Percentiles rank a stretch among this genome's conserved stretches.
Evolutionary conservation across 2,888 invertebrate species (phyloP).

Genomic region (Amiota minor): DNA sequence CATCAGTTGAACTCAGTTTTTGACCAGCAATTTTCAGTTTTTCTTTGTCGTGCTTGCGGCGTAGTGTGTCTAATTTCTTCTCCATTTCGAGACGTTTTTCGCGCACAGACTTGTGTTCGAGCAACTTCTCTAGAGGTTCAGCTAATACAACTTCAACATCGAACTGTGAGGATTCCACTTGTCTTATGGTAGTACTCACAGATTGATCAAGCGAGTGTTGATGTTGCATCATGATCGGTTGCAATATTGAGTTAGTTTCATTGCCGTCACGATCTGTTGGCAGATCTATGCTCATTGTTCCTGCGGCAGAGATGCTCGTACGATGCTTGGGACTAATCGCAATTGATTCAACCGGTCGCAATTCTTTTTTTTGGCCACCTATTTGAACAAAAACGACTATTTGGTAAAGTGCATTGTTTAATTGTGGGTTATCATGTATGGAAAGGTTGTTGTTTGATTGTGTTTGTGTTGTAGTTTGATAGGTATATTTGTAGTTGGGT

Average conservation of each 20-base stretch:
- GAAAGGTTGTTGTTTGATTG: conserved; percentile 19
- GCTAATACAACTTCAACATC: conserved; percentile 77
- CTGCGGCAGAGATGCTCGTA: conserved; percentile 67
- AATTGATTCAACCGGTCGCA: conserved; percentile 71
- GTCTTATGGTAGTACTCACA: conserved; percentile 67
- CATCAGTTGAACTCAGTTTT: conserved; percentile 76
- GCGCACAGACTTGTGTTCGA: conserved; percentile 86
- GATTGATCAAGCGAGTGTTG: conserved; percentile 72
- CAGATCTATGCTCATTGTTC: conserved; percentile 64
- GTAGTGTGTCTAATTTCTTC: conserved; percentile 87
- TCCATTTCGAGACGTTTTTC: conserved; percentile 89
- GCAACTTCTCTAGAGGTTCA: conserved; percentile 85
- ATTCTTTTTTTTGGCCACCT: conserved; percentile 73
- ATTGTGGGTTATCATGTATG: conserved; percentile 36
- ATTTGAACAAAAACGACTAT: conserved; percentile 74
- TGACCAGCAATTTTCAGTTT: conserved; percentile 77
- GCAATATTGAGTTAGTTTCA: conserved; percentile 51
- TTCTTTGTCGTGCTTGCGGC: conserved; percentile 88
- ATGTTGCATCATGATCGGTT: conserved; percentile 65
- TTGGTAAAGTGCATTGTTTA: conserved; percentile 47
- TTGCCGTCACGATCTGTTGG: conserved; percentile 59
- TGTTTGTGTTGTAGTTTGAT: conserved; percentile 18
- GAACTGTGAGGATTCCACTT: conserved; percentile 68
- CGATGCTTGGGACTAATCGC: conserved; percentile 75
- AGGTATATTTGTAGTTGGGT: neutral